Percentiles rank a stretch among this genome's conserved stretches.
These are phyloP conservation scores for Dyspetes luteomarginatus DNA, from an alignment of 2,888 invertebrate species.

Conservation along the genomic window DNA sequence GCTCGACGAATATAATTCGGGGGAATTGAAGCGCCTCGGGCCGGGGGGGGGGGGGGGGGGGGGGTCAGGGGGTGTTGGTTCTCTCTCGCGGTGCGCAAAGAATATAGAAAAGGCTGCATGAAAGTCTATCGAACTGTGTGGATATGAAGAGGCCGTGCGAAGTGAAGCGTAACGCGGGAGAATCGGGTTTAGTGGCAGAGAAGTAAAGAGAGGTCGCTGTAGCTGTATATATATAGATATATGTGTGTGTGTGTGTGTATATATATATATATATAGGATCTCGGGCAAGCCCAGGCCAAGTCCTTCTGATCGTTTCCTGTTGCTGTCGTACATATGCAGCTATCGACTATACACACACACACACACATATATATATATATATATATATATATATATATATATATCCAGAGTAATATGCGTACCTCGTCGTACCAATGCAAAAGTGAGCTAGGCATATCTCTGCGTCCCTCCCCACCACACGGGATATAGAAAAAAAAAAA, in stretches of 20 bases:
- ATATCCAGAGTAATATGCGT: no score
- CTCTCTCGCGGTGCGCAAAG: not conserved
- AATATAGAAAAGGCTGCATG: slow-evolving; percentile 36
- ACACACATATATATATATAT: not conserved
- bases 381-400: not conserved
- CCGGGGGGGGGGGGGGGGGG: no score
- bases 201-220: slow-evolving; percentile 34
- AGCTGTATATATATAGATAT: not conserved
- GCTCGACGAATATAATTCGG: not conserved
- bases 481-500: no score
- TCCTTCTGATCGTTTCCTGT: slow-evolving; percentile 58
- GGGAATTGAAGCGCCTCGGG: not conserved
- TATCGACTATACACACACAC: not conserved
- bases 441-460: slow-evolving; percentile 40
- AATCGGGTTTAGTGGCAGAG: slow-evolving; percentile 52
- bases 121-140: slow-evolving; percentile 59
- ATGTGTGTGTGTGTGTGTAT: not conserved
- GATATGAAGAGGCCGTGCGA: slow-evolving; percentile 54
- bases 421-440: slow-evolving; percentile 36
- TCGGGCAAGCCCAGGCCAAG: slow-evolving; percentile 53
- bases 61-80: slow-evolving; percentile 1
- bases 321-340: slow-evolving; percentile 40
- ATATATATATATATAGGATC: slow-evolving; percentile 28
- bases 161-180: slow-evolving; percentile 62
- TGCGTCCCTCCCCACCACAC: not conserved